These are phyloP conservation scores for Amphipyra berbera DNA, from an alignment of 2,888 invertebrate genomes.

Conservation along the genomic window DNA sequence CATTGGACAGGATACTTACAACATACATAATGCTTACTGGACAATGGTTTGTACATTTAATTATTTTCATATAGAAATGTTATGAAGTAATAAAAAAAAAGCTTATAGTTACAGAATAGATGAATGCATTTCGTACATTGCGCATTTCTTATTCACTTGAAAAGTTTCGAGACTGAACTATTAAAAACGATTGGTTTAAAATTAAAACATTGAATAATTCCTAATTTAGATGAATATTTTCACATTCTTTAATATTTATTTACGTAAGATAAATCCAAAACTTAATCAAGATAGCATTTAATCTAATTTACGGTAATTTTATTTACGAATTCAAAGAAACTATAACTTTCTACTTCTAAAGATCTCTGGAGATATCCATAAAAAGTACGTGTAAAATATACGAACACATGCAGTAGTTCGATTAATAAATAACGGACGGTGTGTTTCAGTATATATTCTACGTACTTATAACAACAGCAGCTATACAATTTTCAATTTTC, in stretches of 20 bases:
- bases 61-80: too few relatives aligned
- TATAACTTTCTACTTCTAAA: slow-evolving; percentile 42
- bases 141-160: neutral
- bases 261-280: neutral
- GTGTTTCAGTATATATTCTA: slow-evolving; percentile 10
- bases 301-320: neutral
- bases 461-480: slow-evolving; percentile 47
- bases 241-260: neutral
- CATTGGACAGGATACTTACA: too few relatives aligned
- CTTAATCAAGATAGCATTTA: neutral
- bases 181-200: too few relatives aligned
- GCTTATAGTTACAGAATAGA: neutral
- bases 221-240: neutral
- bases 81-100: too few relatives aligned
- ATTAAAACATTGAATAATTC: too few relatives aligned
- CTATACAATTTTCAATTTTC: slow-evolving; percentile 56
- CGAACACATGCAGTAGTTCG: neutral
- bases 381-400: neutral
- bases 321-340: slow-evolving; percentile 27
- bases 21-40: too few relatives aligned
- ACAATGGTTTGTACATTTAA: too few relatives aligned
- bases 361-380: slow-evolving; percentile 5
- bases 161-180: neutral
- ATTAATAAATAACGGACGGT: slow-evolving; percentile 3
- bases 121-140: neutral